Percentiles rank a stretch among this genome's conserved stretches.
phyloP scores from a whole-genome alignment of 2,797 vertebrate species.

The Crocidura indochinensis region DNA sequence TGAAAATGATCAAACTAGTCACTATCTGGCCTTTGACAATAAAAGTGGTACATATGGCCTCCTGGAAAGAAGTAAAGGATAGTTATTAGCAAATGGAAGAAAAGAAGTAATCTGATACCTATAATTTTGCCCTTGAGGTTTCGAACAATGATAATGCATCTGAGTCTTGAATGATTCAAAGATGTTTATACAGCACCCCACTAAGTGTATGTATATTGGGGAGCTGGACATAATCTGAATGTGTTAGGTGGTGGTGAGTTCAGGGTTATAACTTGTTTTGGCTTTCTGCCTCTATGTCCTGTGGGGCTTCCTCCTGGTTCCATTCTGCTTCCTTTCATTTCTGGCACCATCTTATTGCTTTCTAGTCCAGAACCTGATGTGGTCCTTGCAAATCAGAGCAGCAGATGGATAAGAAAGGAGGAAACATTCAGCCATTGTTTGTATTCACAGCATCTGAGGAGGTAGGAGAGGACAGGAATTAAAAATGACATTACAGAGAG shows the following conservation, averaged over 20 bases:
- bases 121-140: background rate
- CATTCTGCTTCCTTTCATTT: constrained; percentile 50
- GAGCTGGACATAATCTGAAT: background rate
- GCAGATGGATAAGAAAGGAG: constrained; percentile 71
- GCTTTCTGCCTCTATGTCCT: constrained; percentile 47
- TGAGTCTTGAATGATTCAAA: background rate
- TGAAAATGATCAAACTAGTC: background rate
- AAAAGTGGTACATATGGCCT: background rate
- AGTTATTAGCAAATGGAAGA: background rate
- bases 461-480: constrained; percentile 53
- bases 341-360: constrained; percentile 59
- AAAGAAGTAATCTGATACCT: background rate
- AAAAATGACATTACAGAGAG: constrained; percentile 54
- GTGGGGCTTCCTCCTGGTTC: constrained; percentile 17
- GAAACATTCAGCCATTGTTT: constrained; percentile 59
- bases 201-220: background rate
- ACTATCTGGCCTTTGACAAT: background rate
- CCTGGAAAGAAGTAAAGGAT: background rate
- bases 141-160: background rate
- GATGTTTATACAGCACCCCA: background rate
- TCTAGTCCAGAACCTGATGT: constrained; percentile 37
- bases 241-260: background rate
- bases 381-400: constrained; percentile 61
- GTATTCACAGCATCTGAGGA: constrained; percentile 45
- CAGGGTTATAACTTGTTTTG: background rate